phyloP scores from a whole-genome alignment of 2,888 invertebrate genomes.

The Lycophotia porphyrea region DNA sequence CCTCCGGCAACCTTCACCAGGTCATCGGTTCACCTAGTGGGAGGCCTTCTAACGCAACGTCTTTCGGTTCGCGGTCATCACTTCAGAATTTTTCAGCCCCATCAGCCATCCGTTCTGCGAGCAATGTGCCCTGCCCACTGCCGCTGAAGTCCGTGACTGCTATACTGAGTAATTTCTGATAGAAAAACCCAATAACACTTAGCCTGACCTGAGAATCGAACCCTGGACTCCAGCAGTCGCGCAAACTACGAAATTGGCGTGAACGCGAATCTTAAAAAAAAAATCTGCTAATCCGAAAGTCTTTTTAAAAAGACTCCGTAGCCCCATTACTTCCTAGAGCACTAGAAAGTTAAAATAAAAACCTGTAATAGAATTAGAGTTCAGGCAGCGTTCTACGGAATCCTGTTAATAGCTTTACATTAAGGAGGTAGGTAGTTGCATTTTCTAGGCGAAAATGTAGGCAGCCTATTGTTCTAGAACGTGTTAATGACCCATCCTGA shows the following conservation, averaged over 20 bases:
- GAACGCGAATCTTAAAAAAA: background rate
- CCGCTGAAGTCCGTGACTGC: too few relatives aligned
- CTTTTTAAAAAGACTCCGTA: background rate
- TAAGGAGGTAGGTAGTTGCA: conserved; percentile 59
- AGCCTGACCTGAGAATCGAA: background rate
- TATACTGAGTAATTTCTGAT: too few relatives aligned
- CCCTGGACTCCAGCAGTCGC: background rate
- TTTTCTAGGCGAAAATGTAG: conserved; percentile 22
- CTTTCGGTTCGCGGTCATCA: too few relatives aligned
- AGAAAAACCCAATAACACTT: background rate
- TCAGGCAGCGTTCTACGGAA: conserved; percentile 54
- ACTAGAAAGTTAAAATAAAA: conserved; percentile 40
- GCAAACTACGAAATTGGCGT: background rate
- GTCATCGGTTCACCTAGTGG: too few relatives aligned
- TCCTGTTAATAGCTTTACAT: conserved; percentile 72
- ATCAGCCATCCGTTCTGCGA: too few relatives aligned
- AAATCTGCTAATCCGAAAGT: background rate
- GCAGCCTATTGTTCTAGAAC: conserved; percentile 53
- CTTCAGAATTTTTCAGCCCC: too few relatives aligned
- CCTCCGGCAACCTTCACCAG: too few relatives aligned
- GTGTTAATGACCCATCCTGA: conserved; percentile 31
- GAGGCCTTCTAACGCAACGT: too few relatives aligned
- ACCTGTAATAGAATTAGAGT: conserved; percentile 61
- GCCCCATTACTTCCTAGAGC: conserved; percentile 26
- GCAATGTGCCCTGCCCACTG: too few relatives aligned